Percentiles rank a stretch among this genome's conserved stretches.
These are phyloP conservation scores for Drosophila ogumai DNA, from an alignment of 1,140 invertebrate species.

Conservation along the genomic window DNA sequence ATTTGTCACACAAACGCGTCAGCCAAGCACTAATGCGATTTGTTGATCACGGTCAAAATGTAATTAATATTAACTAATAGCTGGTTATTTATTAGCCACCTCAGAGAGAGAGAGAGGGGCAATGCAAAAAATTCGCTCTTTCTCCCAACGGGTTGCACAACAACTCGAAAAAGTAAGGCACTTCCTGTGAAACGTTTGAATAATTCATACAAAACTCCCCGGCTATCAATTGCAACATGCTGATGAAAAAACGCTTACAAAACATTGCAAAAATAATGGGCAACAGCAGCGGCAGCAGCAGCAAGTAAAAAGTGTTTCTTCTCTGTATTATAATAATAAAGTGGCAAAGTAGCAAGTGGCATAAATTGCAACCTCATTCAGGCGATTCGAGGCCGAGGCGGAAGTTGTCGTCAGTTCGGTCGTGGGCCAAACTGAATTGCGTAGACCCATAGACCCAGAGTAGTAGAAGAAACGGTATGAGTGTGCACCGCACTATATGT, in stretches of 20 bases:
- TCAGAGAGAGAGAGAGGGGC: background rate
- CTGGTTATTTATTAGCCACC: conserved; percentile 16
- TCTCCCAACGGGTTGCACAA: conserved; percentile 32
- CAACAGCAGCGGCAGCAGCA: conserved; percentile 25
- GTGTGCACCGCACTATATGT: conserved; percentile 35
- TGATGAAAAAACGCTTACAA: conserved; percentile 51
- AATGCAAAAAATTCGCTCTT: conserved; percentile 2
- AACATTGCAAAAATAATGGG: conserved; percentile 47
- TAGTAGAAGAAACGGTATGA: conserved; percentile 3
- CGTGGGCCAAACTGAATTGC: conserved; percentile 63
- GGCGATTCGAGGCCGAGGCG: conserved; percentile 54
- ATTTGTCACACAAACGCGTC: conserved; percentile 14
- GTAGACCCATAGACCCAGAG: conserved; percentile 36
- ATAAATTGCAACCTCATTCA: conserved; percentile 83
- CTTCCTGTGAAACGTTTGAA: conserved; percentile 46
- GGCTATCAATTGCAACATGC: conserved; percentile 49
- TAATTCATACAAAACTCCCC: conserved; percentile 46
- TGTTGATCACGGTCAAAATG: conserved; percentile 43
- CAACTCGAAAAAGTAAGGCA: conserved; percentile 43
- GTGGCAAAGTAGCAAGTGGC: conserved; percentile 74
- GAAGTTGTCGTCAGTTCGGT: conserved; percentile 58
- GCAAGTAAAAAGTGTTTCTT: conserved; percentile 50
- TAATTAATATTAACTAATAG: conserved; percentile 46
- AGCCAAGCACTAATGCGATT: conserved; percentile 38
- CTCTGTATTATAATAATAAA: conserved; percentile 76